Conservation (phyloP, 2,797 vertebrate species). For the Fringilla coelebs region DNA sequence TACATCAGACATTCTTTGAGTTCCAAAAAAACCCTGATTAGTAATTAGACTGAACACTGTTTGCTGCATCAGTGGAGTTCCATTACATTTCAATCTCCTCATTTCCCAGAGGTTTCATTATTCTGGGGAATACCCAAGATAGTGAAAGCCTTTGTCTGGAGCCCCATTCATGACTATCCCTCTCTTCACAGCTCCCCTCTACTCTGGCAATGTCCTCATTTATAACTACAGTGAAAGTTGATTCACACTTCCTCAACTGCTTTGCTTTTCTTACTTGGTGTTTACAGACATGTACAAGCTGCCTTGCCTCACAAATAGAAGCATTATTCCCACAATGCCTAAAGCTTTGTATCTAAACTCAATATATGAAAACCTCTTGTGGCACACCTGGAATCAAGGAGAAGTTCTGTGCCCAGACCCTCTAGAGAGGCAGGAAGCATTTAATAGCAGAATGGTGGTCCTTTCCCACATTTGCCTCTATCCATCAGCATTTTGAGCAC, state of each 20-base stretch:
- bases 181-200: neutral
- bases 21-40: accelerated
- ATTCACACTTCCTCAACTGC: neutral
- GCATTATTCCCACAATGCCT: neutral
- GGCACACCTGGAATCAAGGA: neutral
- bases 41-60: neutral
- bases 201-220: neutral
- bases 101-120: neutral
- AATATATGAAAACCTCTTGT: neutral
- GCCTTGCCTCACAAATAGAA: neutral
- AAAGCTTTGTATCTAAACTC: neutral
- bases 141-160: neutral
- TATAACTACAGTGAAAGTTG: neutral
- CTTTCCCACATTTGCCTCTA: neutral
- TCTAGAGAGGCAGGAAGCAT: neutral
- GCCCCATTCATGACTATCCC: neutral
- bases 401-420: neutral
- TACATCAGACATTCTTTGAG: neutral
- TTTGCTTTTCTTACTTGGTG: neutral
- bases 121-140: neutral
- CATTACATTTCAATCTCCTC: neutral
- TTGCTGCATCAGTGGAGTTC: neutral
- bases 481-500: neutral
- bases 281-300: neutral
- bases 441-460: neutral